Percentiles rank a stretch among this genome's conserved stretches.
Conservation (phyloP, 2,797 vertebrate species). For the Sparus aurata region DNA sequence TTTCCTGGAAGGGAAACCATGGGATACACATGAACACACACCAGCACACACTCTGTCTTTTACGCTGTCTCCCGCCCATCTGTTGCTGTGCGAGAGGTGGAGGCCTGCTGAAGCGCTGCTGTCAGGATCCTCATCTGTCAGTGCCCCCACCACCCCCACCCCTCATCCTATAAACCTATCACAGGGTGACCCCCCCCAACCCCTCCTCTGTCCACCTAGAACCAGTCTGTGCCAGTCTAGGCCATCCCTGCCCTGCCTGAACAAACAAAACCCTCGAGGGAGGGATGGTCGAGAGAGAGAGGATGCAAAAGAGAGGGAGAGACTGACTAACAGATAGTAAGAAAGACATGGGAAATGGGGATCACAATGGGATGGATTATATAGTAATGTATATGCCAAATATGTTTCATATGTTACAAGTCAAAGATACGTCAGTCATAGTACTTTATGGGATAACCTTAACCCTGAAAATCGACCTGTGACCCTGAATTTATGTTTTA, state of each 20-base stretch:
- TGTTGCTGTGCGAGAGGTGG: slow-evolving; percentile 49
- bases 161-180: slow-evolving; percentile 68
- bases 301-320: slow-evolving; percentile 22
- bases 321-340: slow-evolving; percentile 18
- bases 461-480: too few species aligned
- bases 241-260: slow-evolving; percentile 77
- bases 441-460: too few species aligned
- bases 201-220: slow-evolving; percentile 72
- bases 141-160: background rate
- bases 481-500: background rate
- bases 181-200: slow-evolving; percentile 39
- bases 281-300: slow-evolving; percentile 34
- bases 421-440: too few species aligned
- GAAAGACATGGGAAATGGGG: slow-evolving; percentile 34
- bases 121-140: slow-evolving; percentile 71
- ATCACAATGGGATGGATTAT: slow-evolving; percentile 20
- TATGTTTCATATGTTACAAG: too few species aligned
- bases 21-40: slow-evolving; percentile 65
- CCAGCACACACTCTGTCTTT: slow-evolving; percentile 30
- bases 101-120: slow-evolving; percentile 51
- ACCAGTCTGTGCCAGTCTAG: slow-evolving; percentile 87
- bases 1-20: slow-evolving; percentile 75
- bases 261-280: slow-evolving; percentile 74
- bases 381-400: background rate
- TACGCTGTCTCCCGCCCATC: slow-evolving; percentile 30